Conservation (phyloP, 1,140 invertebrate species). For the Drosophila navojoa region DNA sequence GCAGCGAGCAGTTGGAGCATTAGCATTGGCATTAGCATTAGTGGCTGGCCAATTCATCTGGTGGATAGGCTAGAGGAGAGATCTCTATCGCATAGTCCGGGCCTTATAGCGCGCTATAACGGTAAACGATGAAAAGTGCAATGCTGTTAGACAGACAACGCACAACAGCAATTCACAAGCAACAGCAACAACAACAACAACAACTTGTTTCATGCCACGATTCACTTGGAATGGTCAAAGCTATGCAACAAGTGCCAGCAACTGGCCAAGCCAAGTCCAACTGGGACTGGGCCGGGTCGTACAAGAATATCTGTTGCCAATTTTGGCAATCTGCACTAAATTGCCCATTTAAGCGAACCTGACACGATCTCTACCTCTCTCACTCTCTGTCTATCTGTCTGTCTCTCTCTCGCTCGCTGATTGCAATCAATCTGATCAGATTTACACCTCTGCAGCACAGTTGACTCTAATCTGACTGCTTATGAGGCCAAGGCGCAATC, state of each 20-base stretch:
- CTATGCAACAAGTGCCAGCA: slow-evolving; percentile 70
- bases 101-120: slow-evolving; percentile 38
- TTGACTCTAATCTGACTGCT: slow-evolving; percentile 27
- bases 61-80: neutral
- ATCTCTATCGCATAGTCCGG: neutral
- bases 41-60: slow-evolving; percentile 10
- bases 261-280: slow-evolving; percentile 23
- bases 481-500: slow-evolving; percentile 74
- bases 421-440: slow-evolving; percentile 71
- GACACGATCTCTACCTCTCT: slow-evolving; percentile 32
- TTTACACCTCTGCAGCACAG: slow-evolving; percentile 64
- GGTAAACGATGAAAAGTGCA: slow-evolving; percentile 65
- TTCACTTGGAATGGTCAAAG: slow-evolving; percentile 66
- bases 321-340: slow-evolving; percentile 79
- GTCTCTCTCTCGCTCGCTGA: slow-evolving; percentile 14
- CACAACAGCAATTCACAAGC: too few species aligned
- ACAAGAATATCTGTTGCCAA: slow-evolving; percentile 64
- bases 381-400: neutral
- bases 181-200: slow-evolving; percentile 5
- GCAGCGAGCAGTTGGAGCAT: slow-evolving; percentile 4
- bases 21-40: slow-evolving; percentile 11
- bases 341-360: slow-evolving; percentile 75
- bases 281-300: slow-evolving; percentile 40
- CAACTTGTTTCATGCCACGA: slow-evolving; percentile 61
- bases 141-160: slow-evolving; percentile 8